Conservation (phyloP, 1,140 invertebrate species). For the Littorina saxatilis region DNA sequence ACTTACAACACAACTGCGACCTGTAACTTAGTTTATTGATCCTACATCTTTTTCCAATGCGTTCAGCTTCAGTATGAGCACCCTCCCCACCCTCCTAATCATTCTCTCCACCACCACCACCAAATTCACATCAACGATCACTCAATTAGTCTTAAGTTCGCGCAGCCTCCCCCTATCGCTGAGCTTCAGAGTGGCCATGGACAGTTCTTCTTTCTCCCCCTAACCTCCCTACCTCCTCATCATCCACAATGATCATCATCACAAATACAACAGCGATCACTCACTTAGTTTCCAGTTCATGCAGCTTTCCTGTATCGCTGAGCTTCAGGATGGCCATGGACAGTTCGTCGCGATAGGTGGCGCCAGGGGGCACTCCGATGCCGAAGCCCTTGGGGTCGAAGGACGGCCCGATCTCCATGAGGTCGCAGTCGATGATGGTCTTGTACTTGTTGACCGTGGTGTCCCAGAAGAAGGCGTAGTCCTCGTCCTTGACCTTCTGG, state of each 20-base stretch:
- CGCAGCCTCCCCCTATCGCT: conserved; percentile 95
- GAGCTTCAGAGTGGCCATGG: conserved; percentile 92
- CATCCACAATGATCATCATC: too few species aligned
- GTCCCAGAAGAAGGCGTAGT: conserved; percentile 75
- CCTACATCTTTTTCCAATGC: too few species aligned
- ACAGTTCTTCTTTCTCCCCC: too few species aligned
- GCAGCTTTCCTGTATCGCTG: conserved; percentile 95
- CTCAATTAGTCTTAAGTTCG: conserved; percentile 80
- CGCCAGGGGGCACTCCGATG: conserved; percentile 79
- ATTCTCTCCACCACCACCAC: neutral
- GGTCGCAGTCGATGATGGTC: conserved; percentile 71
- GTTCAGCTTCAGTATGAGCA: too few species aligned
- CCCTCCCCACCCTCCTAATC: too few species aligned
- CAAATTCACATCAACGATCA: neutral
- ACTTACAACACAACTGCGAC: too few species aligned
- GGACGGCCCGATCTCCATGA: conserved; percentile 71
- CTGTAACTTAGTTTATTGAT: too few species aligned
- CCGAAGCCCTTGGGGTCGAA: conserved; percentile 74
- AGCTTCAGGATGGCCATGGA: conserved; percentile 95
- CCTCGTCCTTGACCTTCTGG: conserved; percentile 66
- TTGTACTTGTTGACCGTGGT: conserved; percentile 73
- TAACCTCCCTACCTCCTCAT: conserved; percentile 27
- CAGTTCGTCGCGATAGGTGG: conserved; percentile 95
- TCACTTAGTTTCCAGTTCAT: conserved; percentile 81
- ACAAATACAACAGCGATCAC: neutral